These are phyloP conservation scores for Carcinoscorpius rotundicauda DNA, from an alignment of 1,140 invertebrate genomes.

Conservation along the genomic window DNA sequence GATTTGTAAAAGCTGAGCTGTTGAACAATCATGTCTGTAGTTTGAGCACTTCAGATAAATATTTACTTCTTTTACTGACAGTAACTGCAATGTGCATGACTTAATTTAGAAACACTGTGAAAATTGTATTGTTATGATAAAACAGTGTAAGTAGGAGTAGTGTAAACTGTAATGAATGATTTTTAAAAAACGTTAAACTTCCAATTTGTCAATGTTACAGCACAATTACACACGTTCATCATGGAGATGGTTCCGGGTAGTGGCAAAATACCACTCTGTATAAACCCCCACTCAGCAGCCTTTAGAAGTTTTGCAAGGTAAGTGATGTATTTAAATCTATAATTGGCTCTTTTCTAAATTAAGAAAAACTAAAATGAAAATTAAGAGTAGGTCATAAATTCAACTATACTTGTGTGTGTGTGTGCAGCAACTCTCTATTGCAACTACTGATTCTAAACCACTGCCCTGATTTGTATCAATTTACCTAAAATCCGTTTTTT, in stretches of 20 bases:
- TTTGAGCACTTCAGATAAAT: too few relatives aligned
- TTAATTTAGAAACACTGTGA: not conserved
- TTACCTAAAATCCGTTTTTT: too few relatives aligned
- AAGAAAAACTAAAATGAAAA: conserved; percentile 1
- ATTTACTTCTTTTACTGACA: too few relatives aligned
- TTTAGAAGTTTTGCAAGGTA: conserved; percentile 99
- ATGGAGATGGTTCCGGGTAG: conserved; percentile 80
- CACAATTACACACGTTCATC: conserved; percentile 98
- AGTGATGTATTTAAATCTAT: conserved; percentile 34
- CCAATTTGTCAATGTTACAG: conserved; percentile 46
- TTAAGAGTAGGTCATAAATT: not conserved
- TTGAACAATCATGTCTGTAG: too few relatives aligned
- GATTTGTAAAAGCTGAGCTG: too few relatives aligned
- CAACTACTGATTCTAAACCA: not conserved
- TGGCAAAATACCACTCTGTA: conserved; percentile 88
- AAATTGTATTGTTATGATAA: not conserved
- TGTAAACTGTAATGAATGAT: not conserved
- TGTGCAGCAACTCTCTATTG: conserved; percentile 2
- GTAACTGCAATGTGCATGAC: not conserved
- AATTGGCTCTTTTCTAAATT: conserved; percentile 1
- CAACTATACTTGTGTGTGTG: conserved; percentile 1
- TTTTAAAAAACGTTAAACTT: not conserved
- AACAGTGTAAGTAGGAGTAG: not conserved
- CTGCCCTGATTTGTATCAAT: too few relatives aligned
- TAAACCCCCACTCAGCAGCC: conserved; percentile 97